These are phyloP conservation scores for Augochlora pura DNA, from an alignment of 1,140 invertebrate species.

Conservation along the genomic window DNA sequence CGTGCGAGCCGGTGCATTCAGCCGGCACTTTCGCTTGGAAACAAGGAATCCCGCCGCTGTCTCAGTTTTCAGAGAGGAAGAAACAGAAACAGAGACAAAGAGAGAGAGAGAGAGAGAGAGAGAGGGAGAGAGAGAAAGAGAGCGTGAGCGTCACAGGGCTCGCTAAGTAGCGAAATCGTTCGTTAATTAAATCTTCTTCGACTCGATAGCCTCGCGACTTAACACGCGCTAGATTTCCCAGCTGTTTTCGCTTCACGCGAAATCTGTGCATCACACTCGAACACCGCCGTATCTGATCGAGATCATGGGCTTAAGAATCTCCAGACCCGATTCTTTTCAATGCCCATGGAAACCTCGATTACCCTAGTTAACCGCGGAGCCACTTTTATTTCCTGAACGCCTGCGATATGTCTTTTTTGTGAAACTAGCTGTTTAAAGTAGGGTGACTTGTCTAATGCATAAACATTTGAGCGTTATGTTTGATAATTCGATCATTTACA, in stretches of 20 bases:
- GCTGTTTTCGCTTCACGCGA: slow-evolving; percentile 12
- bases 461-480: too few species aligned
- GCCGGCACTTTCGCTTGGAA: background rate
- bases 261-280: slow-evolving; percentile 10
- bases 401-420: too few species aligned
- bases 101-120: background rate
- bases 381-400: too few species aligned
- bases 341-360: too few species aligned
- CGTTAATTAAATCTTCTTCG: slow-evolving; percentile 46
- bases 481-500: too few species aligned
- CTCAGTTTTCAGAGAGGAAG: background rate
- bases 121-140: background rate
- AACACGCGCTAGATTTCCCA: background rate
- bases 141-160: background rate
- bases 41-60: background rate
- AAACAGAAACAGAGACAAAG: background rate
- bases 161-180: slow-evolving; percentile 31
- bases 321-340: too few species aligned
- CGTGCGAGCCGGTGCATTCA: background rate
- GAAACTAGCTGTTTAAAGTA: too few species aligned
- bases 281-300: background rate
- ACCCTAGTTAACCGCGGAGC: too few species aligned
- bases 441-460: too few species aligned
- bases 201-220: slow-evolving; percentile 1
- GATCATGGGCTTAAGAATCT: background rate